Evolutionary conservation across 2,888 invertebrate genomes (phyloP), one percentile per base, ranked within the genome.

Genomic region (Tachina lurida): DNA sequence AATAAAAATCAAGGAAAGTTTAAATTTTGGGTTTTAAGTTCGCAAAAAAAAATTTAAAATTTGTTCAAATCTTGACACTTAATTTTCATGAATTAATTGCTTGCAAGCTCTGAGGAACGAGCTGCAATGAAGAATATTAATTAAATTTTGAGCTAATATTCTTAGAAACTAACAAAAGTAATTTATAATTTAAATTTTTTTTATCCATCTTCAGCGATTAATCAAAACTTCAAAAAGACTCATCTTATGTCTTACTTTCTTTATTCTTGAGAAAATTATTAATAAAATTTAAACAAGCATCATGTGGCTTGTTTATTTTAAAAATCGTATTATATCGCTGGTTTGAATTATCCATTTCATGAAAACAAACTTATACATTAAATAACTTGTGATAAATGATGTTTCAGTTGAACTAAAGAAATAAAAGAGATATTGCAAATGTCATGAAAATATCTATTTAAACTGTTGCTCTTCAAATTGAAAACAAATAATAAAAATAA

Each of bases 321-420:
- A 31, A 31, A 31, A 31, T 7, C 31, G 13, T 49, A 54, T 45
- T 22, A 19, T 74, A 58, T n/a, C 12, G 45, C 47, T 47, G 12
- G 52, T 17, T 67, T 31, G 17, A 73, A 56, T 56, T 43, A 15
- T 43, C 41, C 52, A 31, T 54, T 43, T 2, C 10, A 56, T 31
- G 10, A 45, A 10, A 54, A 65, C 65, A 15, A 56, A 76, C 31
- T 56, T 54, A 22, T 65, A 13, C 56, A 56, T 54, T 39, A 10
- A 54, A 76, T 17, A 45, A 12, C 75, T 45, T 13, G 39, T 76
- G 65, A 65, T 76, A 65, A 76, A 76, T 54, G 75, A 76, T 75
- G 41, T 63, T 76, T n/a, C 31, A 31, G 31, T 31, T 31, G 7
- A 56, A 41, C 10, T n/a, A 71, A 13, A 13, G 10, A 22, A 65